Percentiles rank a stretch among this genome's conserved stretches.
phyloP scores from a whole-genome alignment of 2,797 vertebrate species.

The Acanthurus lineatus region DNA sequence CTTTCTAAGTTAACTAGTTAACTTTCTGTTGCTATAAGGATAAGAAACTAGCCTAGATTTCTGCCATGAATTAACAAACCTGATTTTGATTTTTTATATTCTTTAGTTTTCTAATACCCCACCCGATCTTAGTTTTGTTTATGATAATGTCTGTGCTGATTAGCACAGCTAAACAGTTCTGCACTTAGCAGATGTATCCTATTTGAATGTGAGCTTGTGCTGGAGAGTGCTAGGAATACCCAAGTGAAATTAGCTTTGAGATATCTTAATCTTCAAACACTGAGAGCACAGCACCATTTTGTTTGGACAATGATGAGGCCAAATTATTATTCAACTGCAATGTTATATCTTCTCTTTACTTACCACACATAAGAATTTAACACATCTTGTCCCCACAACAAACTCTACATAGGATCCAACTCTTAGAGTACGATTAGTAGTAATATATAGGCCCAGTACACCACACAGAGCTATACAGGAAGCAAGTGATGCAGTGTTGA shows the following conservation, averaged over 20 bases:
- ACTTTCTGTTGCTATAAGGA: neutral
- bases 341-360: neutral
- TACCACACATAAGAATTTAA: neutral
- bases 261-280: slow-evolving; percentile 25
- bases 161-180: slow-evolving; percentile 48
- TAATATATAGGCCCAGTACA: no score
- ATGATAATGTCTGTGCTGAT: slow-evolving; percentile 59
- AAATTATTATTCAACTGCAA: slow-evolving; percentile 41
- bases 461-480: no score
- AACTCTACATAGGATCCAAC: no score
- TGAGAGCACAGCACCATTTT: slow-evolving; percentile 11
- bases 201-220: slow-evolving; percentile 55
- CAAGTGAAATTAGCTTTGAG: slow-evolving; percentile 54
- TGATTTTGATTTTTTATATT: neutral
- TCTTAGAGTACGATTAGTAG: no score
- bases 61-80: slow-evolving; percentile 10
- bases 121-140: slow-evolving; percentile 54
- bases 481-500: no score
- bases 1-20: no score
- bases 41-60: neutral
- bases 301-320: slow-evolving; percentile 24
- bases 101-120: slow-evolving; percentile 15
- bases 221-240: slow-evolving; percentile 21
- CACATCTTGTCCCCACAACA: neutral
- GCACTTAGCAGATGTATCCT: slow-evolving; percentile 67